A percentile compares a stretch with the other conserved stretches of the same genome.
Conservation (phyloP, 2,113 vertebrate genomes). For the Manacus vitellinus region DNA sequence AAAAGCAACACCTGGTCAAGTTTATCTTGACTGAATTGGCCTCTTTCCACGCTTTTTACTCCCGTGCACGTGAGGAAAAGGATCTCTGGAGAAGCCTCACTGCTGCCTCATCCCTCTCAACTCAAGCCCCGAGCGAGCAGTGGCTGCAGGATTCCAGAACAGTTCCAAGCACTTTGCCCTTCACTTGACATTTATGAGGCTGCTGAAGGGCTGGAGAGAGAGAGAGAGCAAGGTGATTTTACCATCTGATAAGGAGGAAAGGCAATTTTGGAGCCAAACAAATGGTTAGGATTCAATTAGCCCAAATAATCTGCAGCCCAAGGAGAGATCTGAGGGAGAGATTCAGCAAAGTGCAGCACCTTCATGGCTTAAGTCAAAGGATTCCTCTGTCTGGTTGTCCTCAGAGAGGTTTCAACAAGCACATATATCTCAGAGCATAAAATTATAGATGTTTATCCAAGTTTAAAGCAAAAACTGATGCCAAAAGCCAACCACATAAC, state of each 20-base stretch:
- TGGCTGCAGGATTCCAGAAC: background rate
- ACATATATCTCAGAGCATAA: background rate
- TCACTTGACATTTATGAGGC: conserved; percentile 25
- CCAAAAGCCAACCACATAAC: background rate
- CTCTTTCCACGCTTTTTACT: background rate
- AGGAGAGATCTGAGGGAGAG: background rate
- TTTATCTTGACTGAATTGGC: background rate
- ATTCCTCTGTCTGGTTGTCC: background rate
- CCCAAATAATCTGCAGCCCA: background rate
- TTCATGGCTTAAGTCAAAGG: background rate
- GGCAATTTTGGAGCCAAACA: conserved; percentile 17
- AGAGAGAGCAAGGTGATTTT: background rate
- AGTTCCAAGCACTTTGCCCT: background rate
- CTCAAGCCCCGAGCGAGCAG: background rate
- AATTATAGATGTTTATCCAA: background rate
- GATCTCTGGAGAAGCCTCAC: background rate
- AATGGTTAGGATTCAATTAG: background rate
- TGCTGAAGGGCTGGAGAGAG: background rate
- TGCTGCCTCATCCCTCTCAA: background rate
- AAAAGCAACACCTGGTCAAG: background rate
- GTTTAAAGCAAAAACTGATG: background rate
- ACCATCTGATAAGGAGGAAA: background rate
- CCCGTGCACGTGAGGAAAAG: background rate
- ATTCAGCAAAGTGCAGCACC: background rate
- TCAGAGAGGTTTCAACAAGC: background rate